Evolutionary conservation across 1,140 invertebrate genomes (phyloP).

Genomic region (Cydia splendana): DNA sequence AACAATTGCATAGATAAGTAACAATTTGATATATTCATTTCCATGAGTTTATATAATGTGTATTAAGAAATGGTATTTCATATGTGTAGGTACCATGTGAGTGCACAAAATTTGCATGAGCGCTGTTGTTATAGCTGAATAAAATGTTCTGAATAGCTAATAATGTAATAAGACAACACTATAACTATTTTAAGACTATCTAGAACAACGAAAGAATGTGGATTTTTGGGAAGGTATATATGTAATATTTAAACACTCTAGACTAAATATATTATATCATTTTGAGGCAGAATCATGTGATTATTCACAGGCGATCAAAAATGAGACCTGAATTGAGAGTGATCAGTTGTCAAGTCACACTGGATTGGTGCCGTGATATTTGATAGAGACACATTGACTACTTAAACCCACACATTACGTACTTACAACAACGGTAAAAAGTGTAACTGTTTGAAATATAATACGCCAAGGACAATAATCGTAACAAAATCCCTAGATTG

Average conservation of each 20-base stretch:
- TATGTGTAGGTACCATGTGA: too few relatives aligned
- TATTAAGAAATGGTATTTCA: too few relatives aligned
- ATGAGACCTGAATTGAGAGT: background rate
- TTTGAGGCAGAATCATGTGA: background rate
- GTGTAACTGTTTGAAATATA: slow-evolving; percentile 32
- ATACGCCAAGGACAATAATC: slow-evolving; percentile 42
- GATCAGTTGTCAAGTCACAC: slow-evolving; percentile 7
- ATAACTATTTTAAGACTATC: slow-evolving; percentile 1
- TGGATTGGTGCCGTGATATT: background rate
- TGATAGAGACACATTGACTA: background rate
- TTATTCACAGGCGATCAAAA: background rate
- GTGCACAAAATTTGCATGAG: background rate
- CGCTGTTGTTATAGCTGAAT: slow-evolving; percentile 11
- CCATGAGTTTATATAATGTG: background rate
- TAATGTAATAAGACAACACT: background rate
- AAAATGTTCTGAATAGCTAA: background rate
- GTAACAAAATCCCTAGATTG: slow-evolving; percentile 37
- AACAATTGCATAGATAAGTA: background rate
- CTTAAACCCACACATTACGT: background rate
- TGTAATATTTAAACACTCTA: background rate
- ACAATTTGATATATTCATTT: background rate
- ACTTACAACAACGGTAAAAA: background rate
- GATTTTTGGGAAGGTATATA: background rate
- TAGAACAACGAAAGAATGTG: background rate
- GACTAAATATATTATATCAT: background rate